Conservation (phyloP, 2,888 invertebrate genomes). For the Drosophila setosimentum region DNA sequence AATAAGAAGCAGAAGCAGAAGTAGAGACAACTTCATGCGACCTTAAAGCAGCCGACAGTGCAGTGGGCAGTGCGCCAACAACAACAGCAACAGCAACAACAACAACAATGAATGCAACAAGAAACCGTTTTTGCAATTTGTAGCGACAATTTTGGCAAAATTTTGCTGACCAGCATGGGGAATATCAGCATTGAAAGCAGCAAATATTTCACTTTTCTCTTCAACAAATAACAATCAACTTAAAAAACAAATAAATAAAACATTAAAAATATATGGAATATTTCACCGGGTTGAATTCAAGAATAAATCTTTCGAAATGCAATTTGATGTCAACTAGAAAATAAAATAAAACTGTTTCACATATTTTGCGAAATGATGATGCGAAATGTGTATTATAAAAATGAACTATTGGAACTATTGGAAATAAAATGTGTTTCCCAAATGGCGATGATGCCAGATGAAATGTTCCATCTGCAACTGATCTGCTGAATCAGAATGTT, state of each 20-base stretch:
- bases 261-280: neutral
- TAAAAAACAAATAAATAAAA: neutral
- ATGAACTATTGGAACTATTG: neutral
- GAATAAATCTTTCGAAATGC: neutral
- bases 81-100: constrained; percentile 9
- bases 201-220: neutral
- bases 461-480: neutral
- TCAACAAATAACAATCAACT: neutral
- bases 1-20: constrained; percentile 5
- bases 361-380: no score
- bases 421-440: neutral
- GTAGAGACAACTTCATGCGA: constrained; percentile 53
- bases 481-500: neutral
- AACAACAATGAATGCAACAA: constrained; percentile 37
- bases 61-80: constrained; percentile 35
- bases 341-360: no score
- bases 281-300: no score
- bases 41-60: constrained; percentile 52
- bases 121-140: constrained; percentile 65
- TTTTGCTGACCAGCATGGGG: constrained; percentile 39
- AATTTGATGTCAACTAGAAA: neutral
- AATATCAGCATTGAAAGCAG: neutral
- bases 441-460: neutral
- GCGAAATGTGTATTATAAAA: neutral
- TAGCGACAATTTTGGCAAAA: constrained; percentile 75